phyloP scores from a whole-genome alignment of 2,888 invertebrate species.

The Lottia gigantea region DNA sequence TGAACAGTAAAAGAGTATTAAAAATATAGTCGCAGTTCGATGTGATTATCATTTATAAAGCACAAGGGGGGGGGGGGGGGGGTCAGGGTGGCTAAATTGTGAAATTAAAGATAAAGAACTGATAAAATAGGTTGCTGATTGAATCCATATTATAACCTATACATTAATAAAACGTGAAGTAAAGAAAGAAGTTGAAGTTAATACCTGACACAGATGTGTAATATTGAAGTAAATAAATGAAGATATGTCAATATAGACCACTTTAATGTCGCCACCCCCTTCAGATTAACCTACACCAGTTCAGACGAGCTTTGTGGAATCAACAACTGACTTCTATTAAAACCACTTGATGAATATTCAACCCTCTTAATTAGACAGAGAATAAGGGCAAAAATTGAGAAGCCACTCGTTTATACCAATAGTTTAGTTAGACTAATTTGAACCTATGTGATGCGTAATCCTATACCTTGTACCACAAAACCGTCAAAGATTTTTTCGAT shows the following conservation, averaged over 20 bases:
- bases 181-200: background rate
- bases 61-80: background rate
- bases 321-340: no score
- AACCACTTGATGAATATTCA: no score
- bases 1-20: no score
- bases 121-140: background rate
- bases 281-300: background rate
- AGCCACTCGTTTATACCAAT: no score
- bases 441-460: no score
- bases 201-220: background rate
- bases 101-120: background rate
- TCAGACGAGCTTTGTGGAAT: background rate
- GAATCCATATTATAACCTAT: background rate
- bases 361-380: no score
- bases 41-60: no score
- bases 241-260: conserved; percentile 3
- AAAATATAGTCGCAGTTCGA: no score
- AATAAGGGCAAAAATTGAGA: no score
- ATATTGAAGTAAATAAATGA: background rate
- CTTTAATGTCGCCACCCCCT: conserved; percentile 5
- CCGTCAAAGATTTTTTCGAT: no score
- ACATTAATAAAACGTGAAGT: background rate
- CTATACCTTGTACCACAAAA: no score
- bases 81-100: background rate
- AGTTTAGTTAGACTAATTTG: no score